Evolutionary conservation across 2,797 vertebrate genomes (phyloP).

Genomic region (Spondyliosoma cantharus): DNA sequence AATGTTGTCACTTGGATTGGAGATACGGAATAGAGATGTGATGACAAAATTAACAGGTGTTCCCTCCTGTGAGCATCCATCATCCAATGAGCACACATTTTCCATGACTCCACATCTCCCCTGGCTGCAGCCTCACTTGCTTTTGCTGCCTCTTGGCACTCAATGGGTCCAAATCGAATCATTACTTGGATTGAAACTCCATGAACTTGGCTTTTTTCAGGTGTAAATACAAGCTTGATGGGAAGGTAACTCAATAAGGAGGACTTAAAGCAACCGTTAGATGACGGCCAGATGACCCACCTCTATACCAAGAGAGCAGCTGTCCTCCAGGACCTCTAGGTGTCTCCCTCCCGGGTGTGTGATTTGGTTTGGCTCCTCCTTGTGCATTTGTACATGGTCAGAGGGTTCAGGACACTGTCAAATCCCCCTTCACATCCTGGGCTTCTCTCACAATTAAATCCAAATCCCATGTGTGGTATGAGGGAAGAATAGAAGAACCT

Average conservation of each 20-base stretch:
- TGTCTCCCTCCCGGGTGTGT: constrained; percentile 49
- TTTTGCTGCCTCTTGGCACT: constrained; percentile 51
- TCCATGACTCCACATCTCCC: constrained; percentile 50
- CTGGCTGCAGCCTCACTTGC: constrained; percentile 47
- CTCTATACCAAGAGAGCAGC: constrained; percentile 33
- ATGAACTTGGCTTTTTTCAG: constrained; percentile 58
- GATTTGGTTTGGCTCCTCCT: constrained; percentile 54
- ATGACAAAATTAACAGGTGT: constrained; percentile 44
- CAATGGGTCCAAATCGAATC: constrained; percentile 70
- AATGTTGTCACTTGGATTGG: constrained; percentile 47
- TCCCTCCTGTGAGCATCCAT: constrained; percentile 43
- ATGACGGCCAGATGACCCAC: constrained; percentile 45
- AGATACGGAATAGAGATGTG: constrained; percentile 32
- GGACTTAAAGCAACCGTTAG: constrained; percentile 63
- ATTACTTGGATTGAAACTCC: constrained; percentile 63
- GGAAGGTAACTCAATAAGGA: constrained; percentile 71
- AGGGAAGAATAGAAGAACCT: constrained; percentile 66
- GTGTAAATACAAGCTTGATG: constrained; percentile 70
- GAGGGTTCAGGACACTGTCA: constrained; percentile 69
- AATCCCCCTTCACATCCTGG: constrained; percentile 69
- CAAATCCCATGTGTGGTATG: constrained; percentile 72
- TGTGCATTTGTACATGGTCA: constrained; percentile 59
- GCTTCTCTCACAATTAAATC: constrained; percentile 77
- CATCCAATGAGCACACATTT: constrained; percentile 49
- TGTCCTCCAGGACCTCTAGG: constrained; percentile 47